Conservation (phyloP, 2,888 invertebrate species). For the Cancer borealis region DNA sequence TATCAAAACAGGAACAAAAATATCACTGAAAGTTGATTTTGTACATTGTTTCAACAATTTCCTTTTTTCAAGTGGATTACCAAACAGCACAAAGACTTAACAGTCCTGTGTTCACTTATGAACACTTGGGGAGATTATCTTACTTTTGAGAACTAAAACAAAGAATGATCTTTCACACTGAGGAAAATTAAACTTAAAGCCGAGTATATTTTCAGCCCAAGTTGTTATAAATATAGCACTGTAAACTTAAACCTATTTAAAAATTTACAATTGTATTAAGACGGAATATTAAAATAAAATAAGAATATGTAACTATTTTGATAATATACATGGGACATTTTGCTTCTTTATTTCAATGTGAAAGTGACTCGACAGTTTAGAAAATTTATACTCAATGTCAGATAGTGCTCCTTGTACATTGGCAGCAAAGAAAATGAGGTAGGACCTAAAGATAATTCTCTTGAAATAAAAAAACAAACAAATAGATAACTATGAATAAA, state of each 20-base stretch:
- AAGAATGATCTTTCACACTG: neutral
- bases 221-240: constrained; percentile 33
- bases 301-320: constrained; percentile 18
- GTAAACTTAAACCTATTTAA: constrained; percentile 38
- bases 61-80: neutral
- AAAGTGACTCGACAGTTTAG: constrained; percentile 38
- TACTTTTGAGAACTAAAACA: neutral
- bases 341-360: constrained; percentile 24
- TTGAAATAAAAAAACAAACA: constrained; percentile 61
- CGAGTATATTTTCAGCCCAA: neutral
- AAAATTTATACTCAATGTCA: constrained; percentile 52
- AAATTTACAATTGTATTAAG: neutral
- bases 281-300: constrained; percentile 22
- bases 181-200: neutral
- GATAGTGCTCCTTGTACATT: constrained; percentile 61
- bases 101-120: constrained; percentile 21
- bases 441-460: constrained; percentile 69
- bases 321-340: neutral
- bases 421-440: constrained; percentile 70
- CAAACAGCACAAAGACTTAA: constrained; percentile 7
- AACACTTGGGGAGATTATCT: constrained; percentile 23
- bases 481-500: constrained; percentile 57
- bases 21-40: constrained; percentile 42
- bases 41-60: constrained; percentile 41
- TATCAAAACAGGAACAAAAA: constrained; percentile 42